Base-by-base conservation (phyloP, 1,140 invertebrate species). In the Drosophila yakuba region DNA sequence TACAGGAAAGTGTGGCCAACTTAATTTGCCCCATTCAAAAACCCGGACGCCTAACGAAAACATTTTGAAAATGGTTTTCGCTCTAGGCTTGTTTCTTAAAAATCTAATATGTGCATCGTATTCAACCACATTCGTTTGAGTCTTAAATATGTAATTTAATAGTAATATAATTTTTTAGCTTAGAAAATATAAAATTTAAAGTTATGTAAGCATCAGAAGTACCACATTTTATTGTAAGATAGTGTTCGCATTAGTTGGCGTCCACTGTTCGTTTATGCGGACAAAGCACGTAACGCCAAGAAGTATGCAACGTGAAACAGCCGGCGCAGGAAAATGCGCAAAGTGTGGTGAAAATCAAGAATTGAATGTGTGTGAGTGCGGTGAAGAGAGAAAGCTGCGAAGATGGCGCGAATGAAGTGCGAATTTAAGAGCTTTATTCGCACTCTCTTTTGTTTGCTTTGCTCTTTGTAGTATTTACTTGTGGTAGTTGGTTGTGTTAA, bases 261-360 rank as follows among this genome's bases (percentile, higher is more conserved):
- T 28, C 23, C 52, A 88, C 83, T 78, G 83, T 88, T 35, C 2
- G 12, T 20, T 39, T 48, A 88, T 32, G 39, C 20, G 14, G 45
- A 38, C 66, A 79, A 76, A 79, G 62, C 71, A 76, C 72, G 79
- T 66, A 88, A 83, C 79, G 79, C 75, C 82, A 86, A 86, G 76
- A 88, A 72, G 78, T 76, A 75, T 78, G 74, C 78, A 69, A 60
- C n/a, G 57, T 56, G 28, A 43, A 32, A 41, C 59, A 88, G 84
- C 83, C 83, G 83, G 83, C 79, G 75, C 75, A 80, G 67, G 45
- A 35, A 35, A 48, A 25, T 56, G 51, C 75, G 52, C 47, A 73
- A 76, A 88, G 84, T 86, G 67, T 86, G 83, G 83, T 86, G 80
- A 88, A 86, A 86, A 83, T 39, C 12, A 12, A 11, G 8, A 4